Evolutionary conservation across 2,113 vertebrate genomes (phyloP).

Genomic region (Phodopus roborovskii): DNA sequence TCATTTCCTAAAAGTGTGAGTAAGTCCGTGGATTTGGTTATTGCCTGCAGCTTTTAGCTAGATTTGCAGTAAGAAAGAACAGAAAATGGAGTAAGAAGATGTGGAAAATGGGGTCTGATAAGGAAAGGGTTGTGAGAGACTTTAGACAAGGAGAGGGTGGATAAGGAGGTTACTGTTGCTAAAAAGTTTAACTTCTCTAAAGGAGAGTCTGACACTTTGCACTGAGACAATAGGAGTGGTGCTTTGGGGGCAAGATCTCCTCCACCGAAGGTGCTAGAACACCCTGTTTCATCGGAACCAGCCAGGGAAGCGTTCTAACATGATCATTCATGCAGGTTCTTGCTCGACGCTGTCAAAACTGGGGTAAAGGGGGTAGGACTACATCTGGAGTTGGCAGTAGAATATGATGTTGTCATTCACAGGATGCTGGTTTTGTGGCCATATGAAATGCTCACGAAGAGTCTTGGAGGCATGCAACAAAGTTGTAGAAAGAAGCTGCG

Average conservation of each 20-base stretch:
- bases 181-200: not conserved
- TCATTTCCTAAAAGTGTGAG: not conserved
- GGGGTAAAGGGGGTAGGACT: not conserved
- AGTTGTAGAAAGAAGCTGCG: not conserved
- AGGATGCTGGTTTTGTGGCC: too few relatives aligned
- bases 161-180: not conserved
- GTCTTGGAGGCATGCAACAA: not conserved
- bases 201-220: not conserved
- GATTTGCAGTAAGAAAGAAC: not conserved
- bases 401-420: not conserved
- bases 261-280: too few relatives aligned
- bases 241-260: not conserved
- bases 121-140: not conserved
- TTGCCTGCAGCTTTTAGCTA: not conserved
- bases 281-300: not conserved
- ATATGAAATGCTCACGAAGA: not conserved
- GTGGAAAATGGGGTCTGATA: not conserved
- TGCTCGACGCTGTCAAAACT: not conserved
- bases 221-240: not conserved
- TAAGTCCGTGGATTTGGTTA: not conserved
- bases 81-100: not conserved
- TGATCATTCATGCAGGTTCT: not conserved
- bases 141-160: not conserved
- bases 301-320: not conserved
- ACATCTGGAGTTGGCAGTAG: too few relatives aligned